Base-by-base conservation (phyloP, 1,140 invertebrate genomes). In the Pogonomyrmex californicus region DNA sequence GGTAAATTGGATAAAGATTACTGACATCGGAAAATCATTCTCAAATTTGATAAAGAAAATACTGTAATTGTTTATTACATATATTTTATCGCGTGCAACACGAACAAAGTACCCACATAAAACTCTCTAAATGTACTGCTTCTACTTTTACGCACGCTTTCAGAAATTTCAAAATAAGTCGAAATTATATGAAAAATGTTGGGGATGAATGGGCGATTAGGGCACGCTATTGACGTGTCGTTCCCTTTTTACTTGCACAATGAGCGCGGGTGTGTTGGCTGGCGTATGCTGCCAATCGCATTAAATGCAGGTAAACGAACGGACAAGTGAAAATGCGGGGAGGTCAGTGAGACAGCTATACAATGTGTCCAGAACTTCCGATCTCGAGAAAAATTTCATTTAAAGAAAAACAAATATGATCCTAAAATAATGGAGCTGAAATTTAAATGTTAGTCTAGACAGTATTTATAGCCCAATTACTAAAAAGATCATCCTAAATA, bases 291-390 rank as follows among this genome's bases (percentile, higher is more conserved):
- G 23, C 5, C 66, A 82, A 83, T 83, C 68, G 54, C 54, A 82
- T 82, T 82, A 82, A 71, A 73, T 51, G 68, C 41, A 73, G 79
- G 79, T 73, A 83, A 83, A 83, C 68, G 79, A 83, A 83, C 56
- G 79, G 33, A 60, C 65, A 82, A 83, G 66, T 62, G 54, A 73
- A 83, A 83, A 83, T 63, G 79, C 54, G 12, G 30, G 4, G 30
- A 82, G 79, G 79, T 73, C 79, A 73, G 6, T 10, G 36, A 9
- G 77, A 70, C 62, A 79, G 44, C 2, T 44, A 47, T 47, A 73
- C 79, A 47, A 41, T 1, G 41, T 60, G 36, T 60, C 51, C 4
- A 14, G 79, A 49, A 73, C 2, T 30, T 82, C 12, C 23, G 17
- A 54, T 38, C 10, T 44, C 12, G 12, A 60, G 17, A 10, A 70